Conservation (phyloP, 2,797 vertebrate genomes). For the Melanotaenia nigrans region DNA sequence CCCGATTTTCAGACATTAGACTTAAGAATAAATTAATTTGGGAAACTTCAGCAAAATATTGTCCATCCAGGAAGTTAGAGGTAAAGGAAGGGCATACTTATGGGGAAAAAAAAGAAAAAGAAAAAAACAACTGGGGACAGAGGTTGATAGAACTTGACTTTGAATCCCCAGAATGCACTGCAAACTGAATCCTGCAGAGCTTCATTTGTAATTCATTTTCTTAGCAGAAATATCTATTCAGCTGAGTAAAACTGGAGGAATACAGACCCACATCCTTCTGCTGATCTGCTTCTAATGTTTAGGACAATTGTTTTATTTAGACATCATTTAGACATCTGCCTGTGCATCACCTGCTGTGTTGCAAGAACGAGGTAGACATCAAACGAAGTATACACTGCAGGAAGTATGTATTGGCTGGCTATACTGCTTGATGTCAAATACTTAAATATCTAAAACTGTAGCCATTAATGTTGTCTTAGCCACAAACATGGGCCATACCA, state of each 20-base stretch:
- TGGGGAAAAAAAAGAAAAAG: neutral
- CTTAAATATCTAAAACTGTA: neutral
- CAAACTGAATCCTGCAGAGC: neutral
- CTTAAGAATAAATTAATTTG: neutral
- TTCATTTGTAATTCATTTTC: neutral
- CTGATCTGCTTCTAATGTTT: neutral
- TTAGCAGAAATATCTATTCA: neutral
- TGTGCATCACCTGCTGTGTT: neutral
- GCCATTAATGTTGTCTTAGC: neutral
- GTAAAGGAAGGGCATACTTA: neutral
- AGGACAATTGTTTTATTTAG: neutral
- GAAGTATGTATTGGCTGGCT: neutral
- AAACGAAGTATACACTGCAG: neutral
- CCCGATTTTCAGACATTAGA: neutral
- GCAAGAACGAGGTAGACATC: neutral
- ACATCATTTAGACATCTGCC: neutral
- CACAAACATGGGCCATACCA: neutral
- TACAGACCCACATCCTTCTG: neutral
- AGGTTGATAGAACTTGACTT: neutral
- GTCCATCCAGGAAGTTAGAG: neutral
- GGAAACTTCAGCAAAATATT: neutral
- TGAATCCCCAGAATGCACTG: neutral
- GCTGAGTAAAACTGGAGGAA: neutral
- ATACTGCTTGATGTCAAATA: conserved; percentile 2
- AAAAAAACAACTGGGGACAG: neutral